Conservation (phyloP, 2,888 invertebrate species). For the Phortica magna region DNA sequence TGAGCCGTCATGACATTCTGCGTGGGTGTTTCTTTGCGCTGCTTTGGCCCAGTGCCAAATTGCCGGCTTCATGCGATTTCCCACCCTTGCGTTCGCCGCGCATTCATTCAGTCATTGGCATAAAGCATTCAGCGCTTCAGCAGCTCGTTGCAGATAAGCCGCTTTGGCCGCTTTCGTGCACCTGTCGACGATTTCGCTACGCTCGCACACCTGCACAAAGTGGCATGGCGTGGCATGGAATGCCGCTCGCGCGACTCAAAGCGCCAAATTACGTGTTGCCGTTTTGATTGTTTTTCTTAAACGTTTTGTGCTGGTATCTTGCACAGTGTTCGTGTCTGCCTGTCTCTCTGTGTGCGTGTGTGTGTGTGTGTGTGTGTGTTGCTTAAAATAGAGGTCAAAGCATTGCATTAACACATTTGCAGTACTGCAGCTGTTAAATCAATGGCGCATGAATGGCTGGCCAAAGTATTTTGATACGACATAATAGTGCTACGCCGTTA, state of each 20-base stretch:
- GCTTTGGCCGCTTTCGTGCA: conserved; percentile 2
- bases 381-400: conserved; percentile 32
- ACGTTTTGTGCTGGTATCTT: background rate
- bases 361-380: background rate
- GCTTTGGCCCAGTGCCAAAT: conserved; percentile 32
- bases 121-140: conserved; percentile 26
- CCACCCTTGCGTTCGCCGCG: background rate
- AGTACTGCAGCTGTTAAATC: background rate
- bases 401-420: conserved; percentile 33
- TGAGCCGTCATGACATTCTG: background rate
- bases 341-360: background rate
- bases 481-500: background rate
- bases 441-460: background rate
- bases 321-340: background rate
- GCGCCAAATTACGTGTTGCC: conserved; percentile 28
- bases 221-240: background rate
- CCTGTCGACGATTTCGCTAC: background rate
- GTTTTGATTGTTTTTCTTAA: conserved; percentile 23
- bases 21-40: background rate
- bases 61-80: conserved; percentile 15
- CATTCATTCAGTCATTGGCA: conserved; percentile 15
- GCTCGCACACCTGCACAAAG: background rate
- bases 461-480: background rate
- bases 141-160: conserved; percentile 29
- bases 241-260: conserved; percentile 18